A percentile compares a stretch with the other conserved stretches of the same genome.
These are phyloP conservation scores for Hemitrygon akajei DNA, from an alignment of 2,797 vertebrate species.

Conservation along the genomic window DNA sequence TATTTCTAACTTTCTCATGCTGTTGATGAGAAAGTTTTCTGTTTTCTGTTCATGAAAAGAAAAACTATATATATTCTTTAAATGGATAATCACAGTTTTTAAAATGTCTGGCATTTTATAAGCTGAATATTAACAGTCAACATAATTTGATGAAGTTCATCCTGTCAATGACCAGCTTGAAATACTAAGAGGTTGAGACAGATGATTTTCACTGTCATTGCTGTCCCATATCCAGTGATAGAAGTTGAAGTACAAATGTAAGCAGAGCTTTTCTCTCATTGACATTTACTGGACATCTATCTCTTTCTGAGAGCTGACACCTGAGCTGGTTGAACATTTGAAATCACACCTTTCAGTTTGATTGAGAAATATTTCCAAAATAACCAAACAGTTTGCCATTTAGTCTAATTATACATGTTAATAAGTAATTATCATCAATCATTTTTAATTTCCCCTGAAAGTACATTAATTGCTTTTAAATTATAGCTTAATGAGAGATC, in stretches of 20 bases:
- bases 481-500: conserved; percentile 26
- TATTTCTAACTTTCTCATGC: neutral
- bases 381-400: conserved; percentile 3
- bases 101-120: neutral
- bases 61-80: neutral
- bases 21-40: neutral
- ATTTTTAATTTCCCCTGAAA: conserved; percentile 33
- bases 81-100: neutral
- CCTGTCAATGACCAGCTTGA: neutral
- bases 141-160: neutral
- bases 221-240: neutral
- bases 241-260: neutral
- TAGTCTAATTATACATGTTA: conserved; percentile 7
- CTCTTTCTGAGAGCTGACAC: neutral
- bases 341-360: neutral
- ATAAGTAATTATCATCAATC: conserved; percentile 13
- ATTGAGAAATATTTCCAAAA: conserved; percentile 24
- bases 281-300: neutral
- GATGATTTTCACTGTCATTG: neutral
- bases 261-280: neutral
- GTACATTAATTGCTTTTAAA: conserved; percentile 35
- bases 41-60: neutral
- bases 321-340: neutral
- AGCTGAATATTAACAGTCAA: neutral
- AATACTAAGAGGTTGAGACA: neutral